Base-by-base conservation (phyloP, 1,140 invertebrate genomes). In the Dinoponera quadriceps region DNA sequence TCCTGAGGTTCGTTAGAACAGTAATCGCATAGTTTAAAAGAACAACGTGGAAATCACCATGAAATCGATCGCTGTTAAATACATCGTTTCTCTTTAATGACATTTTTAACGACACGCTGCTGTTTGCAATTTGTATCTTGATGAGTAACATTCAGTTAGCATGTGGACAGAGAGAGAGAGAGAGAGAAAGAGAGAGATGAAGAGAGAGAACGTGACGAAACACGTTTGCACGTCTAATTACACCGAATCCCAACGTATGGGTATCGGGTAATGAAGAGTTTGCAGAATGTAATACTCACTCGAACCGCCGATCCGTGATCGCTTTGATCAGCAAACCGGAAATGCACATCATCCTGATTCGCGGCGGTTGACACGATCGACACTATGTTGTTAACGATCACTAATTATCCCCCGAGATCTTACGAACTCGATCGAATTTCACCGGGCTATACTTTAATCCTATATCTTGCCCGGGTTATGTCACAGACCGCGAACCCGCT, bases 391-490 rank as follows among this genome's bases (percentile, higher is more conserved):
- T 11, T 68, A 69, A 78, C 22, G 18, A 55, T 57, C 14, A 44
- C n/a, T 18, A 29, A 44, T 69, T 55, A 44, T 27, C 55, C 18
- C 11, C 54, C 11, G 59, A 33, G 60, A 51, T 77, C 20, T 77
- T 77, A 77, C 59, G n/a, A 51, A 9, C 16, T 51, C 25, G 62
- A 68, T 68, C 49, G 5, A 25, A 13, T 78, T 78, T 68, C 74
- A 9, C 38, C 38, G 38, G 38, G 0, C 4, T 44, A 44, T 44
- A 44, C 7, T 44, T 44, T 44, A 44, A 44, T 44, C 9, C 38
- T 44, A 9, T 44, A 44, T 44, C 38, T 44, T 11, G 9, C 7
- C n/a, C n/a, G n/a, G n/a, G n/a, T 33, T 33, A 33, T 33, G 29
- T 33, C 29, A 33, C 29, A 5, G 29, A 33, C 2, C 29, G 29